A percentile compares a stretch with the other conserved stretches of the same genome.
These are phyloP conservation scores for Brachionus plicatilis DNA, from an alignment of 1,140 invertebrate species.

Conservation along the genomic window DNA sequence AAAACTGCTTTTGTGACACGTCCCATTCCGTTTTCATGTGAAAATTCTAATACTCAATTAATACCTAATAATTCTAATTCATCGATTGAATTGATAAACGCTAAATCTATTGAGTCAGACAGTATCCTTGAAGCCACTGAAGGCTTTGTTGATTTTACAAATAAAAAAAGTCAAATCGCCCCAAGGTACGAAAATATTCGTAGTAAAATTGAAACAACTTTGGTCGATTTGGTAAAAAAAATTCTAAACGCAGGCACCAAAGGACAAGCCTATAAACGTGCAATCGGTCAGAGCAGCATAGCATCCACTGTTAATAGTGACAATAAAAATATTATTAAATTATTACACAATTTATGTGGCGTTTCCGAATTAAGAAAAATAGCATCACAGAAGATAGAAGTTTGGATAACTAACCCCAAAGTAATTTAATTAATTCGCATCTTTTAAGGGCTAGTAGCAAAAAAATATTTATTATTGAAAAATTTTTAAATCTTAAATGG, in stretches of 20 bases:
- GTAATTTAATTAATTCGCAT: background rate
- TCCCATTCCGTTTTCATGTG: slow-evolving; percentile 58
- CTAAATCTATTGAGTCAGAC: background rate
- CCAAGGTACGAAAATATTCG: background rate
- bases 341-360: slow-evolving; percentile 76
- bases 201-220: background rate
- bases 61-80: background rate
- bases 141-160: background rate
- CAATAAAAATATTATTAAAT: slow-evolving; percentile 70
- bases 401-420: slow-evolving; percentile 83
- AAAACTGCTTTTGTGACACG: slow-evolving; percentile 79
- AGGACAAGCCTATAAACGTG: background rate
- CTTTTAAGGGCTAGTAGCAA: background rate
- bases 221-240: background rate
- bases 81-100: background rate
- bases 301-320: background rate
- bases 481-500: too few species aligned
- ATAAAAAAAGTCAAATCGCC: background rate
- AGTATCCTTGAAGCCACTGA: background rate
- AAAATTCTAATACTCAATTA: background rate
- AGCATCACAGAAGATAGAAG: slow-evolving; percentile 74
- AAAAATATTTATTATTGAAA: too few species aligned
- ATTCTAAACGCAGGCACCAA: background rate
- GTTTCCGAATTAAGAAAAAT: slow-evolving; percentile 76
- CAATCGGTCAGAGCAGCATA: background rate